Percentiles rank a stretch among this genome's conserved stretches.
These are phyloP conservation scores for Hydrozoanthus gracilis DNA, from an alignment of 92 coral and sea anemone genomes.

Conservation along the genomic window DNA sequence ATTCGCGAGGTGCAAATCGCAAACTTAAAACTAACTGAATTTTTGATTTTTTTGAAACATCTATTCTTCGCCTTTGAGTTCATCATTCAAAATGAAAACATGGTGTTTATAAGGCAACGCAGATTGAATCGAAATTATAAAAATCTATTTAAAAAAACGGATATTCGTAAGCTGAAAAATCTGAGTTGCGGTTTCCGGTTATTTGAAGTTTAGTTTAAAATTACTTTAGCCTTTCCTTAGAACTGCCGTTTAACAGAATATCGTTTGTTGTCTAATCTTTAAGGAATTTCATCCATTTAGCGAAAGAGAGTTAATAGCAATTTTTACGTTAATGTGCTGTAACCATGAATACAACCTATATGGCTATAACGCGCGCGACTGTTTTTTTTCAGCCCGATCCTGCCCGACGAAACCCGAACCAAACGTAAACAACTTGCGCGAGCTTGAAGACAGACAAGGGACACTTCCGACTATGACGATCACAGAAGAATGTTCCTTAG, in stretches of 20 bases:
- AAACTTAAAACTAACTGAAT: no score
- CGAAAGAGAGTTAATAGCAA: not conserved
- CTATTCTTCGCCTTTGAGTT: no score
- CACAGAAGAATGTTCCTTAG: constrained; percentile 42
- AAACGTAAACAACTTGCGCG: constrained; percentile 33
- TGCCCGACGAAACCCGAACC: constrained; percentile 39
- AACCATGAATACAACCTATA: not conserved
- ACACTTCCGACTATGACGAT: constrained; percentile 44
- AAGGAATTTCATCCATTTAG: not conserved
- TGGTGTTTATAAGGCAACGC: no score
- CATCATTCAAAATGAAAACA: no score
- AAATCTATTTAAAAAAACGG: no score
- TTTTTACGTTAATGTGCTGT: not conserved
- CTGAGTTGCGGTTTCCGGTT: not conserved
- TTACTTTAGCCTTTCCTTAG: not conserved
- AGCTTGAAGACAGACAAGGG: not conserved
- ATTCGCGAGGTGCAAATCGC: no score
- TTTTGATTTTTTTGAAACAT: no score
- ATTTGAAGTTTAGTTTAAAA: not conserved
- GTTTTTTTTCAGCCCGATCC: constrained; percentile 1
- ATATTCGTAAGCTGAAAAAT: no score
- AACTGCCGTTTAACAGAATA: not conserved
- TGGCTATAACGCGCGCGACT: no score
- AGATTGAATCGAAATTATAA: no score
- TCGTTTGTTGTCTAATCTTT: not conserved